Conservation (phyloP, 2,797 vertebrate genomes). For the Anisognathus igniventris region DNA sequence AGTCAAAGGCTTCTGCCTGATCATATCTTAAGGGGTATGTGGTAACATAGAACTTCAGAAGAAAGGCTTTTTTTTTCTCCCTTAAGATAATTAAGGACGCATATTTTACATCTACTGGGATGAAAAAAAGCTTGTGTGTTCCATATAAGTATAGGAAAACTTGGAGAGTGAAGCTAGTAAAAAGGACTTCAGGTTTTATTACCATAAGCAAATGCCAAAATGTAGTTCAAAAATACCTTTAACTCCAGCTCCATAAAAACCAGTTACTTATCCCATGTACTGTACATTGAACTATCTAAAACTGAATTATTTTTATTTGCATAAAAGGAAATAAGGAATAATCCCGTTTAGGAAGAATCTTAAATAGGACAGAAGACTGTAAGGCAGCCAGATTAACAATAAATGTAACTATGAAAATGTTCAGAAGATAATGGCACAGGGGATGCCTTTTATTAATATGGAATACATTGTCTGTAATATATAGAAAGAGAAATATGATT, state of each 20-base stretch:
- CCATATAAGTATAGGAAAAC: neutral
- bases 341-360: neutral
- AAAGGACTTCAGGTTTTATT: neutral
- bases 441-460: neutral
- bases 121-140: neutral
- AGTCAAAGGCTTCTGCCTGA: neutral
- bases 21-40: neutral
- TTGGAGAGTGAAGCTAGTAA: neutral
- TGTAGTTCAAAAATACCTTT: neutral
- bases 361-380: neutral
- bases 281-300: neutral
- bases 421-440: neutral
- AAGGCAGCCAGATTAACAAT: neutral
- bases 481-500: neutral
- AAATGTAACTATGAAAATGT: neutral
- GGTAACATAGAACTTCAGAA: neutral
- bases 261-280: neutral
- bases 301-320: neutral
- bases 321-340: neutral
- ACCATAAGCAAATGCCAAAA: neutral
- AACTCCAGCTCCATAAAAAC: neutral
- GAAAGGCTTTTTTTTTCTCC: neutral
- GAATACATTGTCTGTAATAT: neutral
- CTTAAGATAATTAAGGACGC: neutral
- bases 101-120: neutral